Evolutionary conservation across 2,888 invertebrate genomes (phyloP).

Genomic region (Catonia carolina): DNA sequence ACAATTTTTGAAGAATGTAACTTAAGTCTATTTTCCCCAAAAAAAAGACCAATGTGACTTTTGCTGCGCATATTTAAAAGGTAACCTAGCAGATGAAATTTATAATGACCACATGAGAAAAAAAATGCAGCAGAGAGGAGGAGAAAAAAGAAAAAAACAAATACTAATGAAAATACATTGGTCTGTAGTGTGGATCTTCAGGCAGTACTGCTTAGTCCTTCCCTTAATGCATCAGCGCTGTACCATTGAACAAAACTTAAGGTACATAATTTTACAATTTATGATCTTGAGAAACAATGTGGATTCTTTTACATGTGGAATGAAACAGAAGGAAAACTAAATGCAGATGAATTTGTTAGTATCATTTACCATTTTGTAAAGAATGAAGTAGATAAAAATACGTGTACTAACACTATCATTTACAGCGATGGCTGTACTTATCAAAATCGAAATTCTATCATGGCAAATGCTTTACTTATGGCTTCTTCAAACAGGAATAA

Average conservation of each 20-base stretch:
- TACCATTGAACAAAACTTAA: constrained; percentile 11
- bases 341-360: constrained; percentile 24
- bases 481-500: constrained; percentile 5
- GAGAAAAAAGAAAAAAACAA: constrained; percentile 2
- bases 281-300: constrained; percentile 19
- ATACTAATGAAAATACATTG: background rate
- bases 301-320: constrained; percentile 29
- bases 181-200: constrained; percentile 16
- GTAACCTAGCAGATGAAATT: too few species aligned
- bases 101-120: too few species aligned
- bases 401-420: constrained; percentile 5
- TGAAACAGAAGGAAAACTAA: constrained; percentile 27
- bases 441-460: constrained; percentile 9
- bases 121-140: background rate
- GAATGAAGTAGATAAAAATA: constrained; percentile 10
- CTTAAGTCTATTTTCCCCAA: too few species aligned
- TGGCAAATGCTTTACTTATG: constrained; percentile 5
- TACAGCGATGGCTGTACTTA: constrained; percentile 14
- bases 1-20: too few species aligned
- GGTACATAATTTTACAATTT: constrained; percentile 14
- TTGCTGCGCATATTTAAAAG: too few species aligned
- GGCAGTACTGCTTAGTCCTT: constrained; percentile 13
- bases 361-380: constrained; percentile 12
- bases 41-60: too few species aligned
- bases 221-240: constrained; percentile 11